Conservation (phyloP, 2,888 invertebrate genomes). For the Lepeophtheirus nordmannii region DNA sequence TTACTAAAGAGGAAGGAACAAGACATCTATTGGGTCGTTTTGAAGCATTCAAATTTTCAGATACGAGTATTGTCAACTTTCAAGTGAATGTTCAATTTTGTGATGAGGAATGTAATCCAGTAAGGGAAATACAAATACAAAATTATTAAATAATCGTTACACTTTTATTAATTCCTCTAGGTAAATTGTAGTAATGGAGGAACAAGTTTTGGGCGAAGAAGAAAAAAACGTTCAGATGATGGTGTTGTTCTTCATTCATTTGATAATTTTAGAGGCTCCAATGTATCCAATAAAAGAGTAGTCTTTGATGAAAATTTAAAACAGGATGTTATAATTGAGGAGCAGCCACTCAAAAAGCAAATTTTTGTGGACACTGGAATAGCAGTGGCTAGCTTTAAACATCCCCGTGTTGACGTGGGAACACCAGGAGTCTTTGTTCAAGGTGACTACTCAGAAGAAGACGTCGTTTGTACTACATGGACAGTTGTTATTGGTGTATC, state of each 20-base stretch:
- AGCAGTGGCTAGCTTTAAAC: conserved; percentile 5
- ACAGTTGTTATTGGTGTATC: conserved; percentile 11
- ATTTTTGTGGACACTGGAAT: conserved; percentile 30
- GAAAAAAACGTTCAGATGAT: conserved; percentile 29
- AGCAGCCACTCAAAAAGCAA: conserved; percentile 30
- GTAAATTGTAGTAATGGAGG: conserved; percentile 36
- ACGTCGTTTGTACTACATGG: conserved; percentile 21
- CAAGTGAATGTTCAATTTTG: conserved; percentile 68
- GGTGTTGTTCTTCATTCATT: not conserved
- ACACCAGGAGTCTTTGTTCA: conserved; percentile 9
- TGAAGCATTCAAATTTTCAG: conserved; percentile 71
- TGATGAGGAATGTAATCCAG: conserved; percentile 48
- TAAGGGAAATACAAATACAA: conserved; percentile 32
- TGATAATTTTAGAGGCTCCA: not conserved
- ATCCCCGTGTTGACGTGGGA: not conserved
- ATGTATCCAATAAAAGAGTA: not conserved
- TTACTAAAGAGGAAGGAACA: conserved; percentile 30
- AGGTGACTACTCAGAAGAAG: conserved; percentile 4
- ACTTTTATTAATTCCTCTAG: conserved; percentile 28
- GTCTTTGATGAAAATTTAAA: conserved; percentile 18
- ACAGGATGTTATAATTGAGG: conserved; percentile 26
- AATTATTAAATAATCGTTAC: not conserved
- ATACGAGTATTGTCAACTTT: conserved; percentile 64
- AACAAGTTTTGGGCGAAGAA: conserved; percentile 34
- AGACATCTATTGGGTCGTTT: conserved; percentile 39